These are phyloP conservation scores for Tipula unca DNA, from an alignment of 2,888 invertebrate species.

Conservation along the genomic window DNA sequence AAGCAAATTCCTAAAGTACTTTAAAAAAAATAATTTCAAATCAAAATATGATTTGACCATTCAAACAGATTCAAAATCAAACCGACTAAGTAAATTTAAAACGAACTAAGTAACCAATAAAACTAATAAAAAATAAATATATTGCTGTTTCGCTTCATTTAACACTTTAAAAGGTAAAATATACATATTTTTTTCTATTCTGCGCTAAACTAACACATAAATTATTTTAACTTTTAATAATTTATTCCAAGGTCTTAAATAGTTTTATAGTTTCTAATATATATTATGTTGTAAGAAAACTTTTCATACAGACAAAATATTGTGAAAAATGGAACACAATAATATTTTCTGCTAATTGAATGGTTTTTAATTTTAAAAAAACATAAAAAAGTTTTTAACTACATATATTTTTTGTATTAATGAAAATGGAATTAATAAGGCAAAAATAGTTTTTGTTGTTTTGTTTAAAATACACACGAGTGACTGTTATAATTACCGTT, in stretches of 20 bases:
- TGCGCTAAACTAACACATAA: not conserved
- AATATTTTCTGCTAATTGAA: not conserved
- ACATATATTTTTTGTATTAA: not conserved
- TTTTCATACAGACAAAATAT: not conserved
- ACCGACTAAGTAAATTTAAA: not conserved
- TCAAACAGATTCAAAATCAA: not conserved
- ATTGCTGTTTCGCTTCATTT: not conserved
- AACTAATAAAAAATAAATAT: not conserved
- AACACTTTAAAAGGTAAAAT: not conserved
- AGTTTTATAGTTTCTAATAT: not conserved
- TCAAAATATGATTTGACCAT: not conserved
- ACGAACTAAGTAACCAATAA: not conserved
- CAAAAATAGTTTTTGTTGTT: not conserved
- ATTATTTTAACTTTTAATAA: not conserved
- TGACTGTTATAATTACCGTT: slow-evolving; percentile 8
- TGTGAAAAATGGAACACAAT: not conserved
- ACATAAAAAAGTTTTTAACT: not conserved
- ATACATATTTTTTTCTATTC: not conserved
- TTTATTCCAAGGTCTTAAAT: not conserved
- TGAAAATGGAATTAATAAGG: not conserved
- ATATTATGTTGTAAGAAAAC: not conserved
- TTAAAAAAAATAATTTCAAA: too few species aligned
- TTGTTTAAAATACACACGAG: not conserved
- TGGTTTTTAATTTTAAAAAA: not conserved
- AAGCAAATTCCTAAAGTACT: too few species aligned